These are phyloP conservation scores for Mercenaria mercenaria DNA, from an alignment of 1,140 invertebrate genomes.

Conservation along the genomic window DNA sequence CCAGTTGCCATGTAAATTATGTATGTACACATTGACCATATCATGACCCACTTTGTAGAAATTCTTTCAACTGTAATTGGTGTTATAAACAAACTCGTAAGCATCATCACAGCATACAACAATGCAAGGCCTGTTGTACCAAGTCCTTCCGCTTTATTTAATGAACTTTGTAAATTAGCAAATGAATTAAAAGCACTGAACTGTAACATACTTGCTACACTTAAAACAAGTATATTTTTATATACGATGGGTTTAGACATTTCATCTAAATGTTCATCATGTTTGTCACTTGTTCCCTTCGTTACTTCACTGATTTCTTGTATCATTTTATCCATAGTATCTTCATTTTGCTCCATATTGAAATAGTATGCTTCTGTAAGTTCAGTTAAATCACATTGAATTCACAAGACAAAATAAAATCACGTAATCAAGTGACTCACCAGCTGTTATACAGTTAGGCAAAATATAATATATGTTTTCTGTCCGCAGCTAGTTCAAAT, in stretches of 20 bases:
- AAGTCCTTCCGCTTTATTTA: constrained; percentile 26
- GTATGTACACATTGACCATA: constrained; percentile 2
- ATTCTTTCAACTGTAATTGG: neutral
- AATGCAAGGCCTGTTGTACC: constrained; percentile 28
- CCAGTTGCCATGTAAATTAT: constrained; percentile 13
- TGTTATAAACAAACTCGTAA: constrained; percentile 31
- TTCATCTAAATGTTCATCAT: neutral
- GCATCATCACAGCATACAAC: neutral
- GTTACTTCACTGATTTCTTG: too few relatives aligned
- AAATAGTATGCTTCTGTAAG: too few relatives aligned
- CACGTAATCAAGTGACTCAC: too few relatives aligned
- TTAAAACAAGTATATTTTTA: neutral
- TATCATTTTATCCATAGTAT: too few relatives aligned
- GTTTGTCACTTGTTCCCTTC: too few relatives aligned
- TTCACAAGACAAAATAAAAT: too few relatives aligned
- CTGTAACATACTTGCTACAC: constrained; percentile 11
- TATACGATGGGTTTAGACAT: neutral
- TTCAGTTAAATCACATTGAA: too few relatives aligned
- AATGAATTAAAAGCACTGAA: constrained; percentile 39
- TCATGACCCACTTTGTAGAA: constrained; percentile 10
- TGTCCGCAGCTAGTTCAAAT: too few relatives aligned
- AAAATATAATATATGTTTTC: too few relatives aligned
- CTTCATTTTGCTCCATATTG: too few relatives aligned
- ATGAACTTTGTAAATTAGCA: constrained; percentile 20
- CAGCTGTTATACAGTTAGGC: too few relatives aligned